Conservation (phyloP, 35 echinoderm and acorn worm genomes). For the Anneissia japonica region DNA sequence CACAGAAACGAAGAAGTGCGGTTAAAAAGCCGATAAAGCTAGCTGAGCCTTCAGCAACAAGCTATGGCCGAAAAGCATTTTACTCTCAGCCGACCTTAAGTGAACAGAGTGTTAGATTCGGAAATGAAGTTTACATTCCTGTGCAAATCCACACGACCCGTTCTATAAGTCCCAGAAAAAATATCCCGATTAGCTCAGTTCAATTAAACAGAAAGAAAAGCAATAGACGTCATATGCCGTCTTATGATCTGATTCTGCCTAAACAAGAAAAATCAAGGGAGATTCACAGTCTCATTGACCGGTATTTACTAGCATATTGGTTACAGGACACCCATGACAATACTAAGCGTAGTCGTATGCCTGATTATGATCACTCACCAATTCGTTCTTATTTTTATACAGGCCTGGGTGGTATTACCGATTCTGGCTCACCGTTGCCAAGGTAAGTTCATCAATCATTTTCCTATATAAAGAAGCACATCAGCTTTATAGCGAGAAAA, state of each 20-base stretch:
- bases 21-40: not conserved
- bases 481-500: too few species aligned
- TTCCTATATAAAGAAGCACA: too few species aligned
- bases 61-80: not conserved
- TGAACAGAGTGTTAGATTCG: not conserved
- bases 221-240: not conserved
- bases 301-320: not conserved
- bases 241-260: not conserved
- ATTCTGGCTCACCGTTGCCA: constrained; percentile 30
- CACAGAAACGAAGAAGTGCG: not conserved
- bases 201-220: not conserved
- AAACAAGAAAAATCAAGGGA: not conserved
- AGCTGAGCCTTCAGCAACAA: not conserved
- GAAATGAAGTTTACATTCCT: not conserved
- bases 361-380: constrained; percentile 12
- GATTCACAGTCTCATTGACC: not conserved
- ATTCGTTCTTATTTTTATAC: constrained; percentile 32
- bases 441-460: too few species aligned
- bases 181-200: not conserved
- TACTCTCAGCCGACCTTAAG: not conserved
- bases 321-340: not conserved
- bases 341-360: not conserved
- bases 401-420: constrained; percentile 41
- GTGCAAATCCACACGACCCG: not conserved
- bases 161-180: not conserved